phyloP scores from a whole-genome alignment of 1,140 invertebrate genomes.

The Bombus sibiricus region DNA sequence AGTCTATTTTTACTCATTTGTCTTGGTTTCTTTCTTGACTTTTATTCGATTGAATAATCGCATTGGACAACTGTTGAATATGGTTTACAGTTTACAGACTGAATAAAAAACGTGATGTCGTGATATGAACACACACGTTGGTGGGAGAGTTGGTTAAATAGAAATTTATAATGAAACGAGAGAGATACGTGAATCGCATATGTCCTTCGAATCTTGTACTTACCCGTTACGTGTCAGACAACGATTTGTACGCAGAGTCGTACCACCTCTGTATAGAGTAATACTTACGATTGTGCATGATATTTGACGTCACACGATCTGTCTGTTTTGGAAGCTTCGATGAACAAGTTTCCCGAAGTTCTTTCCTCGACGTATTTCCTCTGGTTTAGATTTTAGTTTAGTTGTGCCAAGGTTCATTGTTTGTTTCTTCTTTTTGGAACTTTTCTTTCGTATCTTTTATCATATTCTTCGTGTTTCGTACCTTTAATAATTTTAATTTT shows the following conservation, averaged over 20 bases:
- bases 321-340: too few species aligned
- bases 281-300: background rate
- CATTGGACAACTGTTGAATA: background rate
- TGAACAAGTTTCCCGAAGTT: background rate
- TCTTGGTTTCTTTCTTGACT: too few species aligned
- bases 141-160: background rate
- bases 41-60: background rate
- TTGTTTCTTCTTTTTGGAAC: background rate
- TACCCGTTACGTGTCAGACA: slow-evolving; percentile 38
- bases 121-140: background rate
- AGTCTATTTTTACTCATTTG: too few species aligned
- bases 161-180: slow-evolving; percentile 26
- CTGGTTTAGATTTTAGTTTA: background rate
- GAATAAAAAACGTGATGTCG: background rate
- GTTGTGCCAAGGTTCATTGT: background rate
- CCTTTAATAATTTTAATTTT: background rate
- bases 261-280: background rate
- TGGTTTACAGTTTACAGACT: background rate
- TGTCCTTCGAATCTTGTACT: slow-evolving; percentile 46
- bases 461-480: too few species aligned
- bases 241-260: background rate
- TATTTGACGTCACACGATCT: background rate
- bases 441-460: background rate
- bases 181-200: slow-evolving; percentile 15
- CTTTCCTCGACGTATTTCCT: background rate